Base-by-base conservation (phyloP, 2,888 invertebrate genomes). In the Chesias legatella region DNA sequence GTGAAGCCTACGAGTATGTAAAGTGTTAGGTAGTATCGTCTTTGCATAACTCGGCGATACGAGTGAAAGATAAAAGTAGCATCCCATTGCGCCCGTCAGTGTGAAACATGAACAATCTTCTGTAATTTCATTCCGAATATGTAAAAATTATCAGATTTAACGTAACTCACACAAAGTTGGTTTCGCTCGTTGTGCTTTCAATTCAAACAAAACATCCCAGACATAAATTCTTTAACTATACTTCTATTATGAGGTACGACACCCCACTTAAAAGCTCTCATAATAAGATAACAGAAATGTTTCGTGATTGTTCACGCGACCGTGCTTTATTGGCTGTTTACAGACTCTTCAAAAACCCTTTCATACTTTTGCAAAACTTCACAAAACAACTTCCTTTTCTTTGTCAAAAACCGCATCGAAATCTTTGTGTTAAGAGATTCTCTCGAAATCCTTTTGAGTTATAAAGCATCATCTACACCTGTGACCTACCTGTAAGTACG, bases 401-500 rank as follows among this genome's bases (percentile, higher is more conserved):
- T 85, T 85, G 75, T 71, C 33, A 32, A 48, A 67, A 77, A 79
- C 75, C 76, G 71, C 78, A 73, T 56, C 34, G 43, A 42, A 42
- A 31, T 8, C 21, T 59, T 39, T 26, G 13, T 17, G 13, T 17
- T 17, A 17, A 17, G 13, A 17, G 13, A 17, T 22, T 22, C 22
- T 22, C 22, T 21, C 21, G 13, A 21, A 35, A 29, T 33, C 36
- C 33, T 40, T 40, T 40, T 33, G 22, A 36, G 32, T 33, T 33
- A 33, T 40, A 42, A 35, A 42, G 34, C 31, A 23, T 32, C 29
- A 33, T 40, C 33, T 30, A 79, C 82, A 85, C 85, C 82, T 85
- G 84, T 82, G 73, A 77, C 79, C 79, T 84, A 84, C 85, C 86
- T 85, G 84, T 66, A 79, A 77, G 83, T 71, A 75, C 73, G 60